Percentiles rank a stretch among this genome's conserved stretches.
phyloP scores from a whole-genome alignment of 2,113 vertebrate genomes.

The Lycaon pictus region DNA sequence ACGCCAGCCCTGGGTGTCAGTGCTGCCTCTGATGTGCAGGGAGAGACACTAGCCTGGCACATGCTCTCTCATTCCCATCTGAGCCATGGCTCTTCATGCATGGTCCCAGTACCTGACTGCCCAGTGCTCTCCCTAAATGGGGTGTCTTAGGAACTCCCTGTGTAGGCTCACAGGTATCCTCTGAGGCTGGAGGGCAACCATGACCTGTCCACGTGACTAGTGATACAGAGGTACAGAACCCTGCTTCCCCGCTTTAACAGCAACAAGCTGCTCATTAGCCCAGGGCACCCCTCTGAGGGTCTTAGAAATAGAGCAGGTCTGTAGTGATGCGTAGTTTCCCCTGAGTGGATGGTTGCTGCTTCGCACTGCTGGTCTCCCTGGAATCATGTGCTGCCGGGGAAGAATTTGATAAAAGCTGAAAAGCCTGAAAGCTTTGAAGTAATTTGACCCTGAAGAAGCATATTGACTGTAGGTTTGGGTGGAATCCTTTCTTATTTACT shows the following conservation, averaged over 20 bases:
- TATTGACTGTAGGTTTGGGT: neutral
- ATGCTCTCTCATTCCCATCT: neutral
- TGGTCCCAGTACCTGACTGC: neutral
- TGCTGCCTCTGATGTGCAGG: neutral
- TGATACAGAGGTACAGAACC: neutral
- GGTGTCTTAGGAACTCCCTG: neutral
- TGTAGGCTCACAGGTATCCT: neutral
- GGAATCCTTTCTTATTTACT: neutral
- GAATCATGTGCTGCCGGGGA: neutral
- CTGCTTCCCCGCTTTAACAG: neutral
- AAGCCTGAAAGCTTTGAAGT: neutral
- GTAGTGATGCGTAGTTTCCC: neutral
- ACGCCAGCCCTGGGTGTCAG: fast-evolving
- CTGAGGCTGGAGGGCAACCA: neutral
- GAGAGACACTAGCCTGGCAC: no score
- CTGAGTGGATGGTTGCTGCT: neutral
- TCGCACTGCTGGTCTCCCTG: neutral
- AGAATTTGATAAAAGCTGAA: neutral
- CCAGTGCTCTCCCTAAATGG: neutral
- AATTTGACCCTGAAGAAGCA: neutral
- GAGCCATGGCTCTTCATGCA: neutral
- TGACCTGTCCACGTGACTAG: neutral
- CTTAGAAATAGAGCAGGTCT: neutral
- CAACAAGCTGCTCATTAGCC: neutral
- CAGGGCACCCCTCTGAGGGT: neutral